These are phyloP conservation scores for Parotia lawesii DNA, from an alignment of 2,113 vertebrate species.

Conservation along the genomic window DNA sequence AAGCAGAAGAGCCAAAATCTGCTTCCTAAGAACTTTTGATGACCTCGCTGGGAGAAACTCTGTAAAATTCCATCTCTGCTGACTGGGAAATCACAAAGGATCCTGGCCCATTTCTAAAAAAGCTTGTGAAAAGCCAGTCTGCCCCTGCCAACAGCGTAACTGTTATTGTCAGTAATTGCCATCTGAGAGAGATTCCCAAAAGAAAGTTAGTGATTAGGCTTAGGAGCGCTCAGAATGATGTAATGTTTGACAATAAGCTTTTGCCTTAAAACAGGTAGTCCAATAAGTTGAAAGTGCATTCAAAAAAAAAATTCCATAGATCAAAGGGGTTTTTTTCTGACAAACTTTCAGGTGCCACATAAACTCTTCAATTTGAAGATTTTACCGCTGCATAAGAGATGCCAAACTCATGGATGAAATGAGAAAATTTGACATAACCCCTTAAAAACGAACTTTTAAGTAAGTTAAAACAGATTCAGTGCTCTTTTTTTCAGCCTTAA, in stretches of 20 bases:
- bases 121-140: background rate
- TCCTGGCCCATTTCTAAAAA: background rate
- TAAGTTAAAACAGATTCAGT: background rate
- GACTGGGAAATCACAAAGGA: background rate
- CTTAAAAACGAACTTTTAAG: slow-evolving; percentile 10
- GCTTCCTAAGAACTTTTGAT: background rate
- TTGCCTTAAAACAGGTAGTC: slow-evolving; percentile 6
- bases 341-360: background rate
- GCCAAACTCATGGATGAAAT: background rate
- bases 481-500: background rate
- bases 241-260: background rate
- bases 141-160: background rate
- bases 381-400: background rate
- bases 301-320: background rate
- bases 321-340: background rate
- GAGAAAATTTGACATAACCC: background rate
- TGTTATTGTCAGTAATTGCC: background rate
- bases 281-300: background rate
- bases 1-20: background rate
- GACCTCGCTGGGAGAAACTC: background rate
- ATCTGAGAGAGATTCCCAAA: background rate
- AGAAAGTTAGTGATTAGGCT: background rate
- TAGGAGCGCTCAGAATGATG: background rate
- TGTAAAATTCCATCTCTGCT: background rate
- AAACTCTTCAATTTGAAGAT: background rate